phyloP scores from a whole-genome alignment of 2,888 invertebrate genomes.

The Callyntrura guangdongensis region DNA sequence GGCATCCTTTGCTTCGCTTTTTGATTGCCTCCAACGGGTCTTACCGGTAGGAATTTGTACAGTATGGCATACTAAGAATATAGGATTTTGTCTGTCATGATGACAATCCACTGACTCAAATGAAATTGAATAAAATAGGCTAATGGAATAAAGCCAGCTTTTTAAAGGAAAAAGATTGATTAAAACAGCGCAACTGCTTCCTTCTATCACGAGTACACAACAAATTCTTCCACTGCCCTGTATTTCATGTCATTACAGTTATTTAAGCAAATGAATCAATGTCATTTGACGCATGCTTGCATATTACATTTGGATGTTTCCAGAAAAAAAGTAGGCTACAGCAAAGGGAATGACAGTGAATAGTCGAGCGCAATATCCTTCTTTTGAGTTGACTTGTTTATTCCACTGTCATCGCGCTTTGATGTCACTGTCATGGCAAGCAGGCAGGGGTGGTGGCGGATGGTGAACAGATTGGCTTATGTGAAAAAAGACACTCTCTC shows the following conservation, averaged over 20 bases:
- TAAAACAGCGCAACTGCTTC: neutral
- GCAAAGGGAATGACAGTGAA: neutral
- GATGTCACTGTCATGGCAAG: conserved; percentile 73
- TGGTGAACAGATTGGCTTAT: neutral
- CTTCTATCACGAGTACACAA: too few relatives aligned
- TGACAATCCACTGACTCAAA: neutral
- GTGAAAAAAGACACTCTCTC: neutral
- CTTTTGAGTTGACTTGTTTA: conserved; percentile 35
- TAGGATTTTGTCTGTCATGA: neutral
- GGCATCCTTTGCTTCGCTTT: too few relatives aligned
- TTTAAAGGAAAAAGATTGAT: neutral
- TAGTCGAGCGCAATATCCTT: neutral
- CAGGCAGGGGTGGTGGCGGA: neutral
- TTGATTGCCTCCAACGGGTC: too few relatives aligned
- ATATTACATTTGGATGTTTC: neutral
- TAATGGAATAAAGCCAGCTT: too few relatives aligned
- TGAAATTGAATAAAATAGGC: neutral
- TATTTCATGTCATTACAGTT: neutral
- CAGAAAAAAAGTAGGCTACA: conserved; percentile 65
- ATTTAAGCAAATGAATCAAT: conserved; percentile 67
- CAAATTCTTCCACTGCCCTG: neutral
- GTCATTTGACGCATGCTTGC: conserved; percentile 51
- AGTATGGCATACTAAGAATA: too few relatives aligned
- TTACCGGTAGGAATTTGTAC: too few relatives aligned
- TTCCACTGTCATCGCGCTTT: conserved; percentile 39